Evolutionary conservation across 1,140 invertebrate genomes (phyloP).

Genomic region (Drosophila lini): DNA sequence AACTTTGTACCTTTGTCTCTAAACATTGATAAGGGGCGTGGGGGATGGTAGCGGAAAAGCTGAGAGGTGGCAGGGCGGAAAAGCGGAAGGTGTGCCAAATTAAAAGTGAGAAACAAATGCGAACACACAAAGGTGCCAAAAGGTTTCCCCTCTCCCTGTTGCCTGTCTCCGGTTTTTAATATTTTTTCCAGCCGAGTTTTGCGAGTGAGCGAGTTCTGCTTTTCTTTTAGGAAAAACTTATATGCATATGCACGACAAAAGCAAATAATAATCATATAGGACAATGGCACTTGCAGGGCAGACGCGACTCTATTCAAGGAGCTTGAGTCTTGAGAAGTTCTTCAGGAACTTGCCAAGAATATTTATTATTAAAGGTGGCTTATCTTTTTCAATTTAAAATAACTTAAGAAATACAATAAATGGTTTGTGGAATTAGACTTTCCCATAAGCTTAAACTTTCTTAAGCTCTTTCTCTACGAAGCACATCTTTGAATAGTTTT

Average conservation of each 20-base stretch:
- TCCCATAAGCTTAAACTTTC: neutral
- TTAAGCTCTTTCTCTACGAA: neutral
- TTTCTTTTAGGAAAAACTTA: constrained; percentile 64
- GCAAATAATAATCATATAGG: constrained; percentile 52
- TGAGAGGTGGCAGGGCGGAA: neutral
- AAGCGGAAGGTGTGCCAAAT: constrained; percentile 59
- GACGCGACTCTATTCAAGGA: neutral
- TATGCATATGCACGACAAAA: constrained; percentile 47
- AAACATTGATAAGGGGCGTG: constrained; percentile 26
- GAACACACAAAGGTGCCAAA: constrained; percentile 77
- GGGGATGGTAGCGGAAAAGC: too few relatives aligned
- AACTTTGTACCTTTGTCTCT: constrained; percentile 80
- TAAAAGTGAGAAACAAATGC: constrained; percentile 79
- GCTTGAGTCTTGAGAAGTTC: neutral
- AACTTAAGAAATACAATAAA: neutral
- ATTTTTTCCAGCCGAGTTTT: constrained; percentile 53
- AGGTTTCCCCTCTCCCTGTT: constrained; percentile 39
- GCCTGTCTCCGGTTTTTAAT: constrained; percentile 56
- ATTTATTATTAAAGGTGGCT: neutral
- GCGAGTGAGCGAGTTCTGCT: constrained; percentile 51
- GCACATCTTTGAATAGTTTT: constrained; percentile 7
- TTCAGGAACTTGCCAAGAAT: neutral
- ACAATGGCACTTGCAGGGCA: constrained; percentile 19
- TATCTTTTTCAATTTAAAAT: neutral
- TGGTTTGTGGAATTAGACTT: neutral